Evolutionary conservation across 2,113 vertebrate genomes (phyloP), one percentile per base, ranked within the genome.

Genomic region (Xiphorhynchus elegans): DNA sequence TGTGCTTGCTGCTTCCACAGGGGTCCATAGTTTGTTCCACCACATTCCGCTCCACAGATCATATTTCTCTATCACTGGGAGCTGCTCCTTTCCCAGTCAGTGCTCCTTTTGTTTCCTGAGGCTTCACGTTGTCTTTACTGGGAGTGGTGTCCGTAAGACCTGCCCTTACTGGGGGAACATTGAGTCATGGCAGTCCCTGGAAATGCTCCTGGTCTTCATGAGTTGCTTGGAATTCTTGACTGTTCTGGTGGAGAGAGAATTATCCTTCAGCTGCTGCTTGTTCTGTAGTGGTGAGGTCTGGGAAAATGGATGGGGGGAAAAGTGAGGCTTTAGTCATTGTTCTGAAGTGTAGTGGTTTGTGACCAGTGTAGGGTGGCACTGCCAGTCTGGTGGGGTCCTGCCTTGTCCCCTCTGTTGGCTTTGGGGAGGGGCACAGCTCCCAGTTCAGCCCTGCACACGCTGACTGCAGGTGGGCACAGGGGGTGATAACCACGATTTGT

Each of bases 101-200:
- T 7, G 11, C 64, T 74, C 58, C 46, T 28, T 49, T 47, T 29
- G 2, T 60, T 46, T 26, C 29, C 53, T 18, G 29, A 5, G 1
- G 10, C 40, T 31, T 14, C 21, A 1, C 2, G 0, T 6, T 46
- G 29, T 4, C 24, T 16, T 11, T 18, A 1, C 6, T 17, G 46
- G 55, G 23, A 35, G 20, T 1, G 10, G 6, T 37, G 90, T 12
- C 20, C 0, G 7, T 6, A 6, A 13, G 64, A 20, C 28, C 78
- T 58, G 50, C 46, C 7, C 2, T 23, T 10, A 0, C 39, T 6
- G 67, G 52, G 42, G 25, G 50, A 31, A 26, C 42, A 4, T 3
- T 23, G 12, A 25, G 68, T 5, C n/a, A 0, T 0, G 9, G 66
- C 62, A 21, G 9, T 0, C 29, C 0, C 2, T 12, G 5, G n/a